phyloP scores from a whole-genome alignment of 1,140 invertebrate genomes.

The Dendrolimus kikuchii region DNA sequence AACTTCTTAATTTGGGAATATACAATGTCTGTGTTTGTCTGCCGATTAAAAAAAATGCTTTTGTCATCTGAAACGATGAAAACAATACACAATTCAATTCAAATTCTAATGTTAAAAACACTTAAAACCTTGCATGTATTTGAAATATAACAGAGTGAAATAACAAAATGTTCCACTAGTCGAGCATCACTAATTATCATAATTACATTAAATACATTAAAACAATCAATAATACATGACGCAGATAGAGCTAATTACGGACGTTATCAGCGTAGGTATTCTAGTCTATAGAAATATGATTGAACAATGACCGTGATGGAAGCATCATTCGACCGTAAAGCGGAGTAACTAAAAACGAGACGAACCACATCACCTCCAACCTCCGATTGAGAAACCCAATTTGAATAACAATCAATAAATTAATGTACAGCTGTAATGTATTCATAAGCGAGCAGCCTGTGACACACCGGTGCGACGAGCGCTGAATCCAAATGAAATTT shows the following conservation, averaged over 20 bases:
- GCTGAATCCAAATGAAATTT: constrained; percentile 67
- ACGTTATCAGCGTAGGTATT: constrained; percentile 27
- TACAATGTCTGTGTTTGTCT: too few relatives aligned
- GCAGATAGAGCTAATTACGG: constrained; percentile 25
- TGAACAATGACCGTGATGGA: constrained; percentile 46
- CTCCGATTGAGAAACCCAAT: constrained; percentile 67
- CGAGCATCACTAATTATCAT: constrained; percentile 28
- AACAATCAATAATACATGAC: constrained; percentile 32
- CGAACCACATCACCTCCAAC: constrained; percentile 58
- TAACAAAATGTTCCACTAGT: constrained; percentile 30
- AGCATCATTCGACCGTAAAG: constrained; percentile 40
- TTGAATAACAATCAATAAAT: constrained; percentile 73
- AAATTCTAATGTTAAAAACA: not conserved
- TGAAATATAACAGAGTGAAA: constrained; percentile 1
- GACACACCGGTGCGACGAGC: constrained; percentile 47
- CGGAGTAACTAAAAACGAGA: constrained; percentile 46
- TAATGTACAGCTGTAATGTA: constrained; percentile 64
- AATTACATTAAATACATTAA: constrained; percentile 43
- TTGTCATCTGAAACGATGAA: not conserved
- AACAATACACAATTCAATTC: constrained; percentile 1
- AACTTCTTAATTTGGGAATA: too few relatives aligned
- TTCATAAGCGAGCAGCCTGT: constrained; percentile 57
- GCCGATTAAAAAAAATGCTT: not conserved
- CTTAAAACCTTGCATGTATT: constrained; percentile 5
- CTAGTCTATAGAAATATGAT: constrained; percentile 24